Evolutionary conservation across 2,113 vertebrate genomes (phyloP).

Genomic region (Heterocephalus glaber): DNA sequence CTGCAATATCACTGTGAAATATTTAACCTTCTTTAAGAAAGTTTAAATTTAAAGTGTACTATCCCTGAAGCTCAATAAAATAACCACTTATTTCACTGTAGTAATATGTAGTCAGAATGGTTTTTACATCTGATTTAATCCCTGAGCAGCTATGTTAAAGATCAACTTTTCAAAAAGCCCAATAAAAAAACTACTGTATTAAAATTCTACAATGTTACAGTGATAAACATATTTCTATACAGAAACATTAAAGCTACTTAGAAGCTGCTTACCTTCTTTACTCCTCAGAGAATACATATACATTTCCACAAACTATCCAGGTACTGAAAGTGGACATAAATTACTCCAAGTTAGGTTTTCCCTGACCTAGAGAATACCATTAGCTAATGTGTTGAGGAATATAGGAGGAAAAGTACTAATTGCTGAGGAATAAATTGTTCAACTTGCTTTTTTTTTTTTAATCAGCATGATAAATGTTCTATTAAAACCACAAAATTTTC

Average conservation of each 20-base stretch:
- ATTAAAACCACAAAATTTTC: slow-evolving; percentile 58
- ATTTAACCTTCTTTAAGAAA: slow-evolving; percentile 36
- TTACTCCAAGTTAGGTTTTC: neutral
- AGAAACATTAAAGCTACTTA: slow-evolving; percentile 43
- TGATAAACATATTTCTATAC: slow-evolving; percentile 28
- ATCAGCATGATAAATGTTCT: slow-evolving; percentile 30
- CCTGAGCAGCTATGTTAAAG: slow-evolving; percentile 68
- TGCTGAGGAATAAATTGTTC: neutral
- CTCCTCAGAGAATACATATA: neutral
- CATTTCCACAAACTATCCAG: neutral
- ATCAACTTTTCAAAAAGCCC: slow-evolving; percentile 39
- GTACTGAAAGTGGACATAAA: neutral
- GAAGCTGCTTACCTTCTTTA: slow-evolving; percentile 3
- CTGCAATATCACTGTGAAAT: neutral
- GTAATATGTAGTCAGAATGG: neutral
- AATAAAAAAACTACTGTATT: slow-evolving; percentile 65
- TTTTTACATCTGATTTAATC: slow-evolving; percentile 51
- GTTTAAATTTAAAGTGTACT: slow-evolving; percentile 39
- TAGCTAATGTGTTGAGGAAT: neutral
- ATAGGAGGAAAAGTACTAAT: neutral
- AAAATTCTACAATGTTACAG: slow-evolving; percentile 57
- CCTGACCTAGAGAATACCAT: neutral
- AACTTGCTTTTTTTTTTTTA: neutral
- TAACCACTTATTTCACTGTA: slow-evolving; percentile 21
- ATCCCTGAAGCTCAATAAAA: neutral